Conservation (phyloP, 2,113 vertebrate genomes). For the Chroicocephalus ridibundus region DNA sequence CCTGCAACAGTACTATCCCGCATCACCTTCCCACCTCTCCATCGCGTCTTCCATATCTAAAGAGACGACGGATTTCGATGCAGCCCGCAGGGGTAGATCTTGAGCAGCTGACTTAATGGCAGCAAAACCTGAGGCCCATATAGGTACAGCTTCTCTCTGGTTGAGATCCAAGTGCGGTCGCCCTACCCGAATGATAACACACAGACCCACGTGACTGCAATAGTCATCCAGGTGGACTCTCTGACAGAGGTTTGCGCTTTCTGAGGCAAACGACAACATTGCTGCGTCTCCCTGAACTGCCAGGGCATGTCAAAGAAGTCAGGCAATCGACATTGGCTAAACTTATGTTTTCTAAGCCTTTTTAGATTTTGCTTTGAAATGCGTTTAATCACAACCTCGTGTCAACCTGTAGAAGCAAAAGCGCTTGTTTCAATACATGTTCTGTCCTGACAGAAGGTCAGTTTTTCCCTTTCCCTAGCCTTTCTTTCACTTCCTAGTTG, state of each 20-base stretch:
- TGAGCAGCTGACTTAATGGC: neutral
- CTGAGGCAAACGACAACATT: neutral
- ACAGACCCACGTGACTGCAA: neutral
- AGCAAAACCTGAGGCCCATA: neutral
- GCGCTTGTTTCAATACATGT: neutral
- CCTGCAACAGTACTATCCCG: neutral
- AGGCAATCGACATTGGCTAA: neutral
- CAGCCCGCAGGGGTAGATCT: neutral
- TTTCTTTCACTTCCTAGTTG: neutral
- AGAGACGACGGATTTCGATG: neutral
- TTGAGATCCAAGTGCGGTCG: neutral
- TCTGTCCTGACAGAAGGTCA: neutral
- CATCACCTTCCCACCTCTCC: neutral
- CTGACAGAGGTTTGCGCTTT: neutral
- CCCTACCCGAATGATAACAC: neutral
- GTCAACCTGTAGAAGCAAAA: neutral
- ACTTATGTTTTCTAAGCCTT: neutral
- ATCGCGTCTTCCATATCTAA: neutral
- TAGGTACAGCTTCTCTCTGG: neutral
- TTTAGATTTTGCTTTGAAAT: conserved; percentile 5
- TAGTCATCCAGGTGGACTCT: neutral
- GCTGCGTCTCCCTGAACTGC: neutral
- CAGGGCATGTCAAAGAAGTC: neutral
- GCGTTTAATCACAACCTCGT: neutral
- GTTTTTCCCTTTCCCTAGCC: neutral